Evolutionary conservation across 1,140 invertebrate species (phyloP).

Genomic region (Asbolus verrucosus): DNA sequence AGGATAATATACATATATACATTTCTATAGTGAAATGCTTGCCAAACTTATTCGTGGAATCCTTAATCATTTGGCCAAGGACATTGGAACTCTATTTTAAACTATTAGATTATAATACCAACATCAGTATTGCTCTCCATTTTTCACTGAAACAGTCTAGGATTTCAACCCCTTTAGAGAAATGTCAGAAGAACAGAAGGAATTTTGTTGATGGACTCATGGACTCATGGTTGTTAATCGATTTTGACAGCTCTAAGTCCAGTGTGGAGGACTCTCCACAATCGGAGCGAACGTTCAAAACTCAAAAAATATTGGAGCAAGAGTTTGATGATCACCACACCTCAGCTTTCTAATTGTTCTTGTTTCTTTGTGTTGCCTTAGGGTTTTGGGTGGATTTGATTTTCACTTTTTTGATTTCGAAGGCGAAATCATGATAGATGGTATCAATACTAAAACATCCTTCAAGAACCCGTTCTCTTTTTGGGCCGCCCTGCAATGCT

Average conservation of each 20-base stretch:
- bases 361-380: slow-evolving; percentile 72
- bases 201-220: no score
- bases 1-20: slow-evolving; percentile 67
- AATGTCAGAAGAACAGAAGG: slow-evolving; percentile 87
- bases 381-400: slow-evolving; percentile 74
- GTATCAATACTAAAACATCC: no score
- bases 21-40: slow-evolving; percentile 88
- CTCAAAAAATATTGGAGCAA: slow-evolving; percentile 75
- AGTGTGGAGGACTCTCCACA: slow-evolving; percentile 85
- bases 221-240: no score
- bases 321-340: slow-evolving; percentile 78
- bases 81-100: slow-evolving; percentile 79
- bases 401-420: no score
- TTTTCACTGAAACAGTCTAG: slow-evolving; percentile 71
- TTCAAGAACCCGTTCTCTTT: no score
- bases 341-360: slow-evolving; percentile 75
- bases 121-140: slow-evolving; percentile 76
- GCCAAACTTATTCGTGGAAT: slow-evolving; percentile 81
- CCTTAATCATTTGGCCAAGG: slow-evolving; percentile 81
- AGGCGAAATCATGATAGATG: no score
- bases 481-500: no score
- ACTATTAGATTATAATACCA: slow-evolving; percentile 80
- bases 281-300: slow-evolving; percentile 81
- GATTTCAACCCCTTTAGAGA: slow-evolving; percentile 72
- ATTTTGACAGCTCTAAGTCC: slow-evolving; percentile 79